Evolutionary conservation across 2,888 invertebrate genomes (phyloP), one percentile per base, ranked within the genome.

Genomic region (Andrena trimmerana): DNA sequence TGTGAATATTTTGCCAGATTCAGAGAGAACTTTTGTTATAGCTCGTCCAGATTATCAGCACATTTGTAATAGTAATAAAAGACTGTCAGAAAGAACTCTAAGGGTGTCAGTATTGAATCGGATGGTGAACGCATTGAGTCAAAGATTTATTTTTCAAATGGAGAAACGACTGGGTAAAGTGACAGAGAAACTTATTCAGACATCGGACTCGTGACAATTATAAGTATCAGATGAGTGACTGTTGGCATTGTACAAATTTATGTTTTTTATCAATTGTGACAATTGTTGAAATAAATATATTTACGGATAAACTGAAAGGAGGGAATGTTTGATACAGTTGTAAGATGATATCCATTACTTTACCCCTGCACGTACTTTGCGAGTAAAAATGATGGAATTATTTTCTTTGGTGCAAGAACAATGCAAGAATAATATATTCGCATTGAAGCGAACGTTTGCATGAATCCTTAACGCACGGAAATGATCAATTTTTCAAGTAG

Each of bases 41-140:
- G 71, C 81, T 0, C 75, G 82, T 3, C 92, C 91, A 7, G 87
- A 91, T 68, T 92, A 91, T 66, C 81, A 88, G 70, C 60, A 84
- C 0, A 88, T 92, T 10, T 81, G 73, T 31, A 83, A 78, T 50
- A 87, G 87, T 13, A 86, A 84, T n/a, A 76, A 87, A n/a, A 83
- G 84, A 29, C 65, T 91, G n/a, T 31, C 77, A 2, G 76, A 86
- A 1, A 24, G 68, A 0, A 81, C 87, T 2, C 50, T 85, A 0
- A 88, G 84, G 74, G 62, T 88, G 36, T 80, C 73, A 1, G 48
- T 54, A 0, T 74, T 90, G 1, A 75, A 79, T 74, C 65, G 48
- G 2, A 59, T 88, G 31, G 67, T 87, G 0, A 57, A 76, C 5
- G 82, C 74, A 16, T 63, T 92, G 31, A 84, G 90, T 33, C 54